These are phyloP conservation scores for Tachina grossa DNA, from an alignment of 2,888 invertebrate genomes.

Conservation along the genomic window DNA sequence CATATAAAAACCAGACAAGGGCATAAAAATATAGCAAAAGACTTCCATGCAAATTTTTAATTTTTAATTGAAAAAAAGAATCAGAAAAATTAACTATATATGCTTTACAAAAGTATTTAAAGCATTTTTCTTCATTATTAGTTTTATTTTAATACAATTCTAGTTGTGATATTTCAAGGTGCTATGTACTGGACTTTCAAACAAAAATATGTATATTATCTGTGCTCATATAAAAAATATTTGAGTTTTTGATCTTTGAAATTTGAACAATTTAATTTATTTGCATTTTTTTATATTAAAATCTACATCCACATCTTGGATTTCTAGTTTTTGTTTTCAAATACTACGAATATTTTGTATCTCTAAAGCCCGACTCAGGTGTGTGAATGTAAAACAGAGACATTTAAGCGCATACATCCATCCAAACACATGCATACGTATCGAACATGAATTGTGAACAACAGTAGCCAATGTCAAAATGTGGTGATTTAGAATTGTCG, in stretches of 20 bases:
- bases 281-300: not conserved
- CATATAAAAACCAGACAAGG: no score
- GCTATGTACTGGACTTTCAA: not conserved
- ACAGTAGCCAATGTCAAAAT: constrained; percentile 81
- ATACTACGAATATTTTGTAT: not conserved
- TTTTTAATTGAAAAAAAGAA: no score
- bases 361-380: constrained; percentile 51
- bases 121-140: no score
- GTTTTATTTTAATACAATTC: no score
- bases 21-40: no score
- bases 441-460: constrained; percentile 59
- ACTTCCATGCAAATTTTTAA: no score
- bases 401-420: not conserved
- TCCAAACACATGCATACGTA: constrained; percentile 12
- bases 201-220: not conserved
- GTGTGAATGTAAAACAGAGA: not conserved
- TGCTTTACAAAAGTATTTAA: no score
- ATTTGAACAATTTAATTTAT: constrained; percentile 35
- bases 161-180: not conserved
- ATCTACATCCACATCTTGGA: constrained; percentile 17
- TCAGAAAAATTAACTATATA: no score
- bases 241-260: not conserved
- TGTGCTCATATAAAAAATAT: not conserved
- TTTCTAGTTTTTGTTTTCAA: constrained; percentile 18
- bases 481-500: constrained; percentile 83